A percentile compares a stretch with the other conserved stretches of the same genome.
Evolutionary conservation across 1,140 invertebrate genomes (phyloP).

Genomic region (Dinoponera quadriceps): DNA sequence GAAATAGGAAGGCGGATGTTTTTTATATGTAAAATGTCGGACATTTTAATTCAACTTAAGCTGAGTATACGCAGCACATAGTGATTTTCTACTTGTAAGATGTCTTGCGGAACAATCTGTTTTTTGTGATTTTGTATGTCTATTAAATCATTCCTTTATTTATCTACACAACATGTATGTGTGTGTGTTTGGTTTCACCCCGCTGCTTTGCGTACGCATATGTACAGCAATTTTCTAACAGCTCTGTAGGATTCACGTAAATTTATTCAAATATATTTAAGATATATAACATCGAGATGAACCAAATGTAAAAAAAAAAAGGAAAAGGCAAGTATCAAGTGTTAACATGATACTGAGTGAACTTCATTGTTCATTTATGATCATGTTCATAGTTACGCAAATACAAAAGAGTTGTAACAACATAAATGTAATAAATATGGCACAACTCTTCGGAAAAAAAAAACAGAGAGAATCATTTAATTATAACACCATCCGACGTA

Average conservation of each 20-base stretch:
- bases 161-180: constrained; percentile 59
- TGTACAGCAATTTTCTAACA: constrained; percentile 6
- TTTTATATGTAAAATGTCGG: constrained; percentile 37
- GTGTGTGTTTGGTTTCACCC: constrained; percentile 26
- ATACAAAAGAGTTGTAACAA: constrained; percentile 28
- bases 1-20: constrained; percentile 22
- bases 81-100: constrained; percentile 33
- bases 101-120: not conserved
- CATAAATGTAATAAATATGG: constrained; percentile 62
- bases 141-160: constrained; percentile 68
- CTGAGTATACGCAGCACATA: not conserved
- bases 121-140: constrained; percentile 54
- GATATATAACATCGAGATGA: constrained; percentile 17
- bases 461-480: not conserved
- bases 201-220: not conserved
- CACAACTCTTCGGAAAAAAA: constrained; percentile 24
- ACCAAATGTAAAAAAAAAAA: not conserved
- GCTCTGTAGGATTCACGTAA: too few relatives aligned
- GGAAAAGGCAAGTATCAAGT: too few relatives aligned
- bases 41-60: not conserved
- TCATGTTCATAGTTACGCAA: not conserved
- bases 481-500: not conserved
- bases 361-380: constrained; percentile 3
- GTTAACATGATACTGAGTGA: not conserved
- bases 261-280: not conserved